Evolutionary conservation across 1,140 invertebrate species (phyloP).

Genomic region (Meloidogyne floridensis): DNA sequence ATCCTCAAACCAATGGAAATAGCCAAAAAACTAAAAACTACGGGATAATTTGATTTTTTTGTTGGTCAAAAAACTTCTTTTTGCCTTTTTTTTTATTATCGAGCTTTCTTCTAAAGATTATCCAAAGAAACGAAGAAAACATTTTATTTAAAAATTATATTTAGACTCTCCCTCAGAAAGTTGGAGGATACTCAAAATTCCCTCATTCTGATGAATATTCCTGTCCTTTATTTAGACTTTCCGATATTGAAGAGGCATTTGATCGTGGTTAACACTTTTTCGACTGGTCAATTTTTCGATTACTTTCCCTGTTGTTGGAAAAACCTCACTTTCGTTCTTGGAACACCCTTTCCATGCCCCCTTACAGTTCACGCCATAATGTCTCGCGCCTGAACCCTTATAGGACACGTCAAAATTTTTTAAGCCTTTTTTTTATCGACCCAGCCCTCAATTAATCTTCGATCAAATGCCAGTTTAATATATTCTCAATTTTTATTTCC

Average conservation of each 20-base stretch:
- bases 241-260: background rate
- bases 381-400: too few species aligned
- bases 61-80: background rate
- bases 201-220: background rate
- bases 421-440: too few species aligned
- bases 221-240: background rate
- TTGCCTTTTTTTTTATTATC: background rate
- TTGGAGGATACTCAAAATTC: slow-evolving; percentile 5
- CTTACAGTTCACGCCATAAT: too few species aligned
- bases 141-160: background rate
- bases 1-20: background rate
- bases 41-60: slow-evolving; percentile 20
- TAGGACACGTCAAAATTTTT: too few species aligned
- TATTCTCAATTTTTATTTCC: too few species aligned
- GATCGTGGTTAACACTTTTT: background rate
- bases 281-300: too few species aligned
- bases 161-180: background rate
- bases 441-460: too few species aligned
- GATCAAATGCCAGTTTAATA: too few species aligned
- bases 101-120: background rate
- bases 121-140: background rate
- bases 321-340: too few species aligned
- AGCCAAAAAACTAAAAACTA: slow-evolving; percentile 27
- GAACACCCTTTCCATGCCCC: too few species aligned
- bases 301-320: too few species aligned